Evolutionary conservation across 2,113 vertebrate species (phyloP), one percentile per base, ranked within the genome.

Genomic region (Leucoraja erinaceus): DNA sequence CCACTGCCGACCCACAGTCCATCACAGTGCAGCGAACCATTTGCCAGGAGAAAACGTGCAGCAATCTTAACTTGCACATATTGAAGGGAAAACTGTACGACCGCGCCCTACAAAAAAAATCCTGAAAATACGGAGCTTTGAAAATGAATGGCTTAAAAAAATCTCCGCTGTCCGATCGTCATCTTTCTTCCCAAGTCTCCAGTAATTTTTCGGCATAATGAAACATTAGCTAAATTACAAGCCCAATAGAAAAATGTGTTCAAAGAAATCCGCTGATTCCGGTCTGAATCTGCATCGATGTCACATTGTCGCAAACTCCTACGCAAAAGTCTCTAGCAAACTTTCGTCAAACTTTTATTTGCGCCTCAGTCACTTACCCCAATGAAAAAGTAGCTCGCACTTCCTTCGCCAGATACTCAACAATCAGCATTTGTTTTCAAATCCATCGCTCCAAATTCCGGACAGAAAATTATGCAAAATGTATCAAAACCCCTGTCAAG

Each of bases 51-150:
- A 72, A 91, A 72, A 47, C 22, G 68, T 72, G 18, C 22, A 91
- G 66, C 66, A 90, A 70, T 68, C 68, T 90, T 33, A n/a, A 72
- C 88, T 47, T 91, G 68, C 18, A 72, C 66, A 33, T 20, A 91
- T 16, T 18, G 47, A 91, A 91, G 25, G 18, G 63, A 66, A 90
- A 38, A 70, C 61, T 47, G 47, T 5, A 25, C 68, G 68, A 22
- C 90, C 90, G 33, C 90, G 54, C 90, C 90, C 66, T 47, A 28
- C 8, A 78, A 68, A 91, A 54, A 14, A 56, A 91, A 74, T 91
- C 68, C 22, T 68, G 86, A 14, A 90, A 90, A 90, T 33, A 20
- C 7, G 4, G 66, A 10, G 16, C 33, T 38, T 59, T 72, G 16
- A 63, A 88, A 63, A 14, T 74, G 22, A 18, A 38, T 66, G 10